Base-by-base conservation (phyloP, 2,888 invertebrate genomes). In the Phalera bucephala region DNA sequence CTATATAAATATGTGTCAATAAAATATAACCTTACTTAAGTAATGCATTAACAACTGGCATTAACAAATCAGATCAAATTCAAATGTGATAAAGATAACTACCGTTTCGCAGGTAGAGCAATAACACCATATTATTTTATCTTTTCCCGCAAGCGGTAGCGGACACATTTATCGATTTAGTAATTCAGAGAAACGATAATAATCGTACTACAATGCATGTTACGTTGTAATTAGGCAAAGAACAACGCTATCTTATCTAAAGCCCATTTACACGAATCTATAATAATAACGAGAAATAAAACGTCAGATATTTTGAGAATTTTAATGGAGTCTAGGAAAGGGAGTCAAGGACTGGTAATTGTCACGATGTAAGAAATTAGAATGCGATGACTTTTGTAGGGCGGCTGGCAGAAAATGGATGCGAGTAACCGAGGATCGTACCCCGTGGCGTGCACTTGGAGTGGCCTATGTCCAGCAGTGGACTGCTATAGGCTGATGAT, bases 111-210 rank as follows among this genome's bases (percentile, higher is more conserved):
- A 21, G 22, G 37, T 42, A 46, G 51, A 53, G 48, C 40, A 43
- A 43, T n/a, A 41, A 41, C 9, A n/a, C 10, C 17, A 45, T 14
- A 15, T 10, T 12, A n/a, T 40, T 42, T 63, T 61, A 63, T 64
- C 64, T 51, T 45, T 64, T 62, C 57, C 50, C 19, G 52, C 41
- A 51, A 59, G 23, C 48, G 38, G 59, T 56, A 51, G 50, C 52
- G 15, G 10, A 35, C 36, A 36, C 32, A 52, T 52, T 53, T 55
- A 57, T 54, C 55, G 54, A 64, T 62, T 63, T 40, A 28, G 36
- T 41, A 54, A 48, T 63, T 66, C 64, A 51, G 43, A 48, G 67
- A 66, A 66, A 11, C 20, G 64, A 66, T 66, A 58, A 40, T 19
- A 55, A 41, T 45, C 40, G 28, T 36, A 36, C 31, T 33, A 31